phyloP scores from a whole-genome alignment of 2,113 vertebrate genomes.

The Coracopsis vasa region DNA sequence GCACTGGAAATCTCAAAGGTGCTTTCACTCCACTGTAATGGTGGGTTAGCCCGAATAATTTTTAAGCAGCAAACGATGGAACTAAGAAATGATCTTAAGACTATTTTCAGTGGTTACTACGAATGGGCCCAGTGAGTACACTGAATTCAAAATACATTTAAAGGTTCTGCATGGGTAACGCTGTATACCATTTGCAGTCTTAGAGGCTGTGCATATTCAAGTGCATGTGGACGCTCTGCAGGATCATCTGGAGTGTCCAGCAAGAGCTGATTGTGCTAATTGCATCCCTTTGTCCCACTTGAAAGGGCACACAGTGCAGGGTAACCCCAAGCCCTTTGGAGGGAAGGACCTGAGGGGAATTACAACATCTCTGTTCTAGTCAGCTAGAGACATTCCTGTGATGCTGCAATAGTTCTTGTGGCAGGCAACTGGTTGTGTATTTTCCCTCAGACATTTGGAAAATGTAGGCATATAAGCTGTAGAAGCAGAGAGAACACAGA shows the following conservation, averaged over 20 bases:
- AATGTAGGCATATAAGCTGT: accelerated
- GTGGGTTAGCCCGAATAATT: neutral
- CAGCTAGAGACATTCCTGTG: neutral
- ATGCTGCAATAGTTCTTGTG: neutral
- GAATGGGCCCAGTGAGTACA: accelerated
- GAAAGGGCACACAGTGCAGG: neutral
- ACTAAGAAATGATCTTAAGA: neutral
- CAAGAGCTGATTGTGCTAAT: neutral
- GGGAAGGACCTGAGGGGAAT: neutral
- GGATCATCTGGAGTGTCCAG: neutral
- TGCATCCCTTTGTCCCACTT: neutral
- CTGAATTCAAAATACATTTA: neutral
- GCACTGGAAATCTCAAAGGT: neutral
- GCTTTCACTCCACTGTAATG: neutral
- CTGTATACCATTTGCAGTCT: neutral
- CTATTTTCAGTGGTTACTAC: neutral
- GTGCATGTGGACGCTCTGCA: neutral
- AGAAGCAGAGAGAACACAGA: neutral
- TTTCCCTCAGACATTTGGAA: neutral
- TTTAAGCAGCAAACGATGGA: neutral
- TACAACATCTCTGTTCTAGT: neutral
- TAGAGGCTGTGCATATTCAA: neutral
- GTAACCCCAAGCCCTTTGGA: neutral
- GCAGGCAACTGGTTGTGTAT: neutral
- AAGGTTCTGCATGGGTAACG: neutral